These are phyloP conservation scores for Microtus oregoni DNA, from an alignment of 2,113 vertebrate genomes.

Conservation along the genomic window DNA sequence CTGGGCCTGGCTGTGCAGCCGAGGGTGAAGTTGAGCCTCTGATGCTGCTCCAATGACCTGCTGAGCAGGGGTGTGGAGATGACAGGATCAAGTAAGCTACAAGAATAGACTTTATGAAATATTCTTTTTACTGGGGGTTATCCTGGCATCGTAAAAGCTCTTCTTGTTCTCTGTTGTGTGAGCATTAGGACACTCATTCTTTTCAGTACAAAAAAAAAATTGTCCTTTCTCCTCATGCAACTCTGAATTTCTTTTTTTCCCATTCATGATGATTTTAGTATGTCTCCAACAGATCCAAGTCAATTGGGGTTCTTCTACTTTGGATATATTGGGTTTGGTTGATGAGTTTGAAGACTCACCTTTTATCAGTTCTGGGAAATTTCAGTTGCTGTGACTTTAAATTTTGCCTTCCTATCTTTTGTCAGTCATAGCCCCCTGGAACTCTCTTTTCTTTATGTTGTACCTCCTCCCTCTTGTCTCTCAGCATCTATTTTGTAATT, in stretches of 20 bases:
- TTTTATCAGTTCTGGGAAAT: not conserved
- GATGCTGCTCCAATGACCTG: not conserved
- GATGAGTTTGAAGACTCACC: not conserved
- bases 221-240: not conserved
- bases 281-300: not conserved
- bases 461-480: not conserved
- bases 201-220: not conserved
- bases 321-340: not conserved
- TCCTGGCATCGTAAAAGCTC: not conserved
- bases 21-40: no score
- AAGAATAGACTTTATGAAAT: not conserved
- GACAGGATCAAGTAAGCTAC: not conserved
- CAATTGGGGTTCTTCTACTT: not conserved
- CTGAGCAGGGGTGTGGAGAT: no score
- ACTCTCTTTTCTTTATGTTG: not conserved
- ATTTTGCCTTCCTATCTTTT: not conserved
- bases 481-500: not conserved
- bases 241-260: not conserved
- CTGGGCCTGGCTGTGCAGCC: not conserved
- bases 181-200: not conserved
- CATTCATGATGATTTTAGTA: not conserved
- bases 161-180: not conserved
- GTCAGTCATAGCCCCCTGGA: not conserved
- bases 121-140: not conserved
- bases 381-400: not conserved